These are phyloP conservation scores for Antheraea mylitta DNA, from an alignment of 1,140 invertebrate genomes.

Conservation along the genomic window DNA sequence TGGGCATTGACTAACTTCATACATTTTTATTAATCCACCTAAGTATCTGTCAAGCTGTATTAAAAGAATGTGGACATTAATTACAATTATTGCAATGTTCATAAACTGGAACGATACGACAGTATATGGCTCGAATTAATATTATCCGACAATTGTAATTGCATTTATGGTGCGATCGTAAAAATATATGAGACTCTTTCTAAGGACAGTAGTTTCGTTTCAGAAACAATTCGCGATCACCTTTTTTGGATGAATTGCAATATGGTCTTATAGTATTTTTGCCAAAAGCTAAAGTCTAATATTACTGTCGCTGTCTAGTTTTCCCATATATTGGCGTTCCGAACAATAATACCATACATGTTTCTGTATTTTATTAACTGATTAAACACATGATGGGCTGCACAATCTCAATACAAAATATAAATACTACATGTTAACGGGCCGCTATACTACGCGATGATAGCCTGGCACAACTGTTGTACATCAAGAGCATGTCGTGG, in stretches of 20 bases:
- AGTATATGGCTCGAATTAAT: constrained; percentile 11
- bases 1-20: constrained; percentile 21
- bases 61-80: constrained; percentile 20
- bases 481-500: no score
- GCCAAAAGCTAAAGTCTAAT: no score
- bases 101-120: constrained; percentile 8
- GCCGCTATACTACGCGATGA: no score
- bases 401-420: no score
- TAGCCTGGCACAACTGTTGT: no score
- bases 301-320: no score
- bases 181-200: constrained; percentile 2
- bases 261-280: neutral
- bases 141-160: constrained; percentile 13
- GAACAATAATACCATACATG: no score
- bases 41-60: constrained; percentile 13
- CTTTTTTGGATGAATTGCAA: neutral
- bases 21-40: constrained; percentile 18
- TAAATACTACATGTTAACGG: no score
- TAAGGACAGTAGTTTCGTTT: neutral
- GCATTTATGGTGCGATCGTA: neutral
- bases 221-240: neutral
- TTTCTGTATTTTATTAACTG: no score
- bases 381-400: no score
- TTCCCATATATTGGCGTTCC: no score
- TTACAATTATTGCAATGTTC: constrained; percentile 18